Base-by-base conservation (phyloP, 2,113 vertebrate species). In the Dasyornis broadbenti region DNA sequence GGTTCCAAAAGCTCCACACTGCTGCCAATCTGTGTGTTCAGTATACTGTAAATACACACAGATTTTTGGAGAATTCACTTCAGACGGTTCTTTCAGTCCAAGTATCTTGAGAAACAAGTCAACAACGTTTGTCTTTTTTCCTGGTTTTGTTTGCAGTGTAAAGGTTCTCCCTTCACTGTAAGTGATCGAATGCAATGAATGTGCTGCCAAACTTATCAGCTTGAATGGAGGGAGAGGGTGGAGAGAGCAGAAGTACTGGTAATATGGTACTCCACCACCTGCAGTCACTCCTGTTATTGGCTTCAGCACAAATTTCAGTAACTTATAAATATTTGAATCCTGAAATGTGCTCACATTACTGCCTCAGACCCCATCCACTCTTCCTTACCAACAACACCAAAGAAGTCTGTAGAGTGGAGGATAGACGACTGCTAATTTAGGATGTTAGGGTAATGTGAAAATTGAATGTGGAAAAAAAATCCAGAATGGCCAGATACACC, bases 1-100 rank as follows among this genome's bases (percentile, higher is more conserved):
- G 76, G 72, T 96, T 97, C 93, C 93, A 96, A 96, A 96, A 97
- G 57, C 88, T 86, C 84, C 88, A 92, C 7, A 5, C 5, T 91
- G 94, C 81, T 93, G 91, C 92, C 95, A 95, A 79, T 94, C 93
- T 65, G 65, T 80, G 76, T 31, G 82, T 84, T 96, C 81, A 49
- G 83, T 77, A 77, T 61, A 92, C 65, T 92, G 92, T 88, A 97
- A 97, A 96, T 78, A 93, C 60, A 96, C 87, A 86, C 75, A 79
- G 79, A 95, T 75, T 88, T 82, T n/a, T 59, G 69, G 85, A 91
- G 75, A 94, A 86, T 81, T 95, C 68, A 75, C 75, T 95, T 95
- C 95, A 97, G 92, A 95, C 76, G 78, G 71, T 54, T 90, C 86
- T 63, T 91, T 91, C 50, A 72, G 65, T 44, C 56, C 71, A 73